Percentiles rank a stretch among this genome's conserved stretches.
phyloP scores from a whole-genome alignment of 1,140 invertebrate genomes.

The Hermetia illucens region DNA sequence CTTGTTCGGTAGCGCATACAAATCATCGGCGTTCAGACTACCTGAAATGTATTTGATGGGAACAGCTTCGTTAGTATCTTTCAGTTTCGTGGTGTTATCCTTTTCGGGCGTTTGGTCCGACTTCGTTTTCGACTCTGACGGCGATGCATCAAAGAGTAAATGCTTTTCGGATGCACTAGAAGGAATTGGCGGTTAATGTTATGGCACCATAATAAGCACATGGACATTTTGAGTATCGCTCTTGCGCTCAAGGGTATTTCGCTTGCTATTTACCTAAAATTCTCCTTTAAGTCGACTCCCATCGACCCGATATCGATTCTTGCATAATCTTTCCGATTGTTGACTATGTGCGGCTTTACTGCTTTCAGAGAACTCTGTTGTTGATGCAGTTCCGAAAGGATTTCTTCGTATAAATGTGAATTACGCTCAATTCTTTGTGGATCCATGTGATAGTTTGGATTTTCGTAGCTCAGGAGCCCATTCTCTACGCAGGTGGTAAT shows the following conservation, averaged over 20 bases:
- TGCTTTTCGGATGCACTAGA: conserved; percentile 30
- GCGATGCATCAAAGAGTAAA: conserved; percentile 31
- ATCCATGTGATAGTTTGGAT: conserved; percentile 73
- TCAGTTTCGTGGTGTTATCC: conserved; percentile 34
- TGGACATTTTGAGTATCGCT: no score
- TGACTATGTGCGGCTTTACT: conserved; percentile 22
- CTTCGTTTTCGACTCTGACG: conserved; percentile 33
- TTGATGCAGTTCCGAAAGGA: conserved; percentile 16
- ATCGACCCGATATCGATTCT: conserved; percentile 50
- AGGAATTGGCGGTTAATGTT: background rate
- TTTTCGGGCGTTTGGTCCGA: conserved; percentile 34
- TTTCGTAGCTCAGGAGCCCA: conserved; percentile 72
- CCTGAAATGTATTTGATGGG: conserved; percentile 50
- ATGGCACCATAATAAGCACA: no score
- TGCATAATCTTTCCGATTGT: conserved; percentile 41
- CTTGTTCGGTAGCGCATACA: conserved; percentile 56
- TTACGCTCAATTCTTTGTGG: conserved; percentile 36
- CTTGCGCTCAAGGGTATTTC: no score
- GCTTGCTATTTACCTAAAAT: conserved; percentile 6
- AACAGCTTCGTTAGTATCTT: conserved; percentile 34
- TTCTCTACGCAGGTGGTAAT: no score
- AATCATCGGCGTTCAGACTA: conserved; percentile 48
- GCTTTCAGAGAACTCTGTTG: conserved; percentile 22
- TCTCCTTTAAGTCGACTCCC: conserved; percentile 46
- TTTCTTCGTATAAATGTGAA: conserved; percentile 8